Evolutionary conservation across 2,113 vertebrate genomes (phyloP), one percentile per base, ranked within the genome.

Genomic region (Vulpes vulpes): DNA sequence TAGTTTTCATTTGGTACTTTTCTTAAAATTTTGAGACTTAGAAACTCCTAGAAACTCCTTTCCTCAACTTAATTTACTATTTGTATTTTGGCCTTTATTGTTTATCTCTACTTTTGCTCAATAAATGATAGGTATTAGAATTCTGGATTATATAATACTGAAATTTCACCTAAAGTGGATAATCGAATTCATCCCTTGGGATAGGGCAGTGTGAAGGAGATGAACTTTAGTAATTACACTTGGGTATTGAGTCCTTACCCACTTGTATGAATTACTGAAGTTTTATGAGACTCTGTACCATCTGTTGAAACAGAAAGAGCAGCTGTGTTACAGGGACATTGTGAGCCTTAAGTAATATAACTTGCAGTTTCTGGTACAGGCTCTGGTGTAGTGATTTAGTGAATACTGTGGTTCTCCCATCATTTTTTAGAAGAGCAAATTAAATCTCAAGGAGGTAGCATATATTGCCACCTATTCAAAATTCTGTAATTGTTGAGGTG

Each of bases 41-140:
- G 51, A 85, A 94, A 94, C n/a, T n/a, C n/a, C 49, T 94, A 85
- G 55, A 84, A 92, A 94, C n/a, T 38, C 10, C 60, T 57, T 94
- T 81, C n/a, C 35, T 89, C 27, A 32, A 62, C 69, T 85, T 51
- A 88, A 43, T 74, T 91, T 89, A 38, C 62, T 25, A 4, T 59
- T 89, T 88, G n/a, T 79, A 30, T 59, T 57, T 87, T 85, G 55
- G 5, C 23, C 20, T 96, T 96, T 74, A 51, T 96, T 59, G 22
- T 69, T 88, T 74, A 89, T 89, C 32, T 74, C 25, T 89, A 30
- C 35, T 67, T 95, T 69, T 94, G 20, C 27, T 53, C n/a, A 73
- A 32, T 71, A 76, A 60, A 3, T 94, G 65, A 4, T 62, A 85
- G 22, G 30, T 76, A 85, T 1, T 88, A 71, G 82, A 96, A 91